phyloP scores from a whole-genome alignment of 2,888 invertebrate genomes.

The Tinea semifulvella region DNA sequence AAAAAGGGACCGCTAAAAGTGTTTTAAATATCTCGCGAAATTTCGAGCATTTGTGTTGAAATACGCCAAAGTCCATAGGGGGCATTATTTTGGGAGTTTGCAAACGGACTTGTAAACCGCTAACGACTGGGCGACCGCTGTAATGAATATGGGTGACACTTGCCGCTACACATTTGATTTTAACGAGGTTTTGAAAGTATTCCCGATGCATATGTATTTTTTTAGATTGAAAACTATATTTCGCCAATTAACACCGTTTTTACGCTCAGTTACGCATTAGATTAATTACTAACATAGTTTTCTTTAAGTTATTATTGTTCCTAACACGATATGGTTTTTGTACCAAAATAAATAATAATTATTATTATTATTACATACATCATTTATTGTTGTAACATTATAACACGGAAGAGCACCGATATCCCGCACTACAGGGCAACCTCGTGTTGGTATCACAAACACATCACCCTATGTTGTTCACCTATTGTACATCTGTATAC shows the following conservation, averaged over 20 bases:
- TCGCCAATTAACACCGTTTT: background rate
- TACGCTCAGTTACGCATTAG: too few species aligned
- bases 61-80: conserved; percentile 14
- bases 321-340: too few species aligned
- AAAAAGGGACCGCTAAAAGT: conserved; percentile 10
- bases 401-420: too few species aligned
- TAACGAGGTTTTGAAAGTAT: conserved; percentile 25
- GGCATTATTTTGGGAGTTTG: conserved; percentile 38
- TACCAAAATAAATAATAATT: too few species aligned
- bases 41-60: conserved; percentile 13
- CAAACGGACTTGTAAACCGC: conserved; percentile 52
- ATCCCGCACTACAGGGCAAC: too few species aligned
- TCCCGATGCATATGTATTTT: conserved; percentile 1
- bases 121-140: conserved; percentile 54
- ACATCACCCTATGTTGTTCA: too few species aligned
- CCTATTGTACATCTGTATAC: too few species aligned
- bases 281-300: too few species aligned
- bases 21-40: conserved; percentile 15
- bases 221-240: background rate
- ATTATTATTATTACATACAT: too few species aligned
- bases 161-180: conserved; percentile 24
- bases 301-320: too few species aligned
- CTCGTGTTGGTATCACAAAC: too few species aligned
- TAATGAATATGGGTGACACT: conserved; percentile 45
- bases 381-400: too few species aligned